phyloP scores from a whole-genome alignment of 2,113 vertebrate genomes.

The Dicentrarchus labrax region DNA sequence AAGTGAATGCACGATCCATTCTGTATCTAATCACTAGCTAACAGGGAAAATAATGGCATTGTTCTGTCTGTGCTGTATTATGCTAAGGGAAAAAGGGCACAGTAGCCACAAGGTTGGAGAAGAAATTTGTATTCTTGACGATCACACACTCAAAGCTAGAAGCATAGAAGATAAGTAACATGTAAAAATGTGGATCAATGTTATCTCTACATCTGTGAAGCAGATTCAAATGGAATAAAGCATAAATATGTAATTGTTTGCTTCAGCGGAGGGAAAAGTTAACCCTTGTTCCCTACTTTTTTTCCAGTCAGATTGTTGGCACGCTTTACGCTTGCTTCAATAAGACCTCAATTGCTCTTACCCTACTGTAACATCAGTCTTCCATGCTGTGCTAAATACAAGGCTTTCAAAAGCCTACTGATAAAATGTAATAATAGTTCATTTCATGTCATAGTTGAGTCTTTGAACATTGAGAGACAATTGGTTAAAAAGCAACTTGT shows the following conservation, averaged over 20 bases:
- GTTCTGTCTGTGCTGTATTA: not conserved
- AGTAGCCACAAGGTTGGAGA: conserved; percentile 2
- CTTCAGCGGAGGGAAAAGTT: too few species aligned
- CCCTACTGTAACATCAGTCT: too few species aligned
- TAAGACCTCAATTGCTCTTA: not conserved
- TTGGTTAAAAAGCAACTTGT: too few species aligned
- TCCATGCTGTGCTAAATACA: not conserved
- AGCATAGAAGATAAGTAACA: not conserved
- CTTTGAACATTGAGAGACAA: too few species aligned
- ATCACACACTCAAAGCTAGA: not conserved
- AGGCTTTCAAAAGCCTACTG: not conserved
- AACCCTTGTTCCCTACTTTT: too few species aligned
- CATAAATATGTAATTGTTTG: not conserved
- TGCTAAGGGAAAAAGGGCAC: not conserved
- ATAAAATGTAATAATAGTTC: too few species aligned
- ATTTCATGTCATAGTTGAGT: too few species aligned
- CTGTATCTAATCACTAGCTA: not conserved
- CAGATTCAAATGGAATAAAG: not conserved
- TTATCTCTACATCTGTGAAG: not conserved
- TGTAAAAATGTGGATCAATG: not conserved
- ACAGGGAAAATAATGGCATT: not conserved
- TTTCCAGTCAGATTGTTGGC: not conserved
- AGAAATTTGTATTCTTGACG: not conserved
- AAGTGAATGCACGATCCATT: conserved; percentile 15
- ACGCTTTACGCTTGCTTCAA: not conserved